Conservation (phyloP, 2,113 vertebrate genomes). For the Caloenas nicobarica region DNA sequence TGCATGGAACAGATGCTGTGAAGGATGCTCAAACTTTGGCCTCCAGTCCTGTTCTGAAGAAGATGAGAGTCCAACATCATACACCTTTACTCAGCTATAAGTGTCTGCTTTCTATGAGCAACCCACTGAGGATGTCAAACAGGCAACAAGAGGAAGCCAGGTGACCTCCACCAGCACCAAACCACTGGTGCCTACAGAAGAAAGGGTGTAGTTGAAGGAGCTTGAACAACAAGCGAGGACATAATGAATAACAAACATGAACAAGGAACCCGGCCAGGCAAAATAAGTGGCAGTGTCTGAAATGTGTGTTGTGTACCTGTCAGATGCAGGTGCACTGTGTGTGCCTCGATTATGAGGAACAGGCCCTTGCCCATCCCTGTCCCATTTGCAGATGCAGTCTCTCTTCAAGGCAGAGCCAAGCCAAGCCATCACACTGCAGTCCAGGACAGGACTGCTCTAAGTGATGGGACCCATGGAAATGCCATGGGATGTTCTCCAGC, state of each 20-base stretch:
- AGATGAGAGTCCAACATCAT: neutral
- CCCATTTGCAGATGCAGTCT: neutral
- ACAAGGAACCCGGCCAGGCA: neutral
- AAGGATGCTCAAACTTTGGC: neutral
- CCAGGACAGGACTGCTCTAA: neutral
- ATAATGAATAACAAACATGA: neutral
- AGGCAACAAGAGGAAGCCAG: neutral
- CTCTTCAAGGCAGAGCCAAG: neutral
- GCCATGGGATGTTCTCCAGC: neutral
- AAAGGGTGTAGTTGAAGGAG: neutral
- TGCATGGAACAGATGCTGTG: neutral
- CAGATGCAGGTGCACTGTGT: neutral
- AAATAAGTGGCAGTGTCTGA: neutral
- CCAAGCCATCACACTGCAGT: neutral
- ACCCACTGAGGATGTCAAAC: neutral
- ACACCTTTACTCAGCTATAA: neutral
- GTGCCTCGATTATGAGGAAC: neutral
- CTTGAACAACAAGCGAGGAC: neutral
- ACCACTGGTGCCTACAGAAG: neutral
- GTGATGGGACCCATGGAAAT: rapidly evolving
- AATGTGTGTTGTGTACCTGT: neutral
- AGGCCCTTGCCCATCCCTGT: neutral
- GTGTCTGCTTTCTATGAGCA: neutral
- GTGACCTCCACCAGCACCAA: neutral
- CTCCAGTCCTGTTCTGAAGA: neutral